phyloP scores from a whole-genome alignment of 2,797 vertebrate species.

The Artibeus jamaicensis region DNA sequence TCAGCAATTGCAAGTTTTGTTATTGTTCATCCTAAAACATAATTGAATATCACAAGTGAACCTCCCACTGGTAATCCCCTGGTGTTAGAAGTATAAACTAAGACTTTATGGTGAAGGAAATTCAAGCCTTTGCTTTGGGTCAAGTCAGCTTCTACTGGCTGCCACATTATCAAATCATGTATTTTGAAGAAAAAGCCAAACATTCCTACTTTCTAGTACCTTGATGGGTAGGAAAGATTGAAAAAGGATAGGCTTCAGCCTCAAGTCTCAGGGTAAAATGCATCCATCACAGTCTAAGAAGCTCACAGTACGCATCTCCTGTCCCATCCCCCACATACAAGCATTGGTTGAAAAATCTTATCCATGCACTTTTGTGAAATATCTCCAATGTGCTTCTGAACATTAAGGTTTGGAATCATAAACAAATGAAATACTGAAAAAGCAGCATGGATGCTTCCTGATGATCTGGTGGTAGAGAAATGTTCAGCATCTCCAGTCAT shows the following conservation, averaged over 20 bases:
- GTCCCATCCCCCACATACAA: neutral
- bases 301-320: neutral
- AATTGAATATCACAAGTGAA: neutral
- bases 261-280: neutral
- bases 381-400: neutral
- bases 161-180: neutral
- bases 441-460: neutral
- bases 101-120: neutral
- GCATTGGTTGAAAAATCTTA: neutral
- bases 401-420: neutral
- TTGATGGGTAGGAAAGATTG: neutral
- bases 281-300: neutral
- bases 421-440: neutral
- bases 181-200: neutral
- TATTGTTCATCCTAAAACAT: constrained; percentile 17
- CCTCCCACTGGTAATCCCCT: neutral
- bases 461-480: neutral
- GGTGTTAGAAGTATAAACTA: neutral
- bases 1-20: neutral
- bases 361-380: neutral
- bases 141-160: neutral
- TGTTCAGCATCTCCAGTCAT: neutral
- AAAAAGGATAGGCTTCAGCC: neutral
- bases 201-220: neutral
- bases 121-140: neutral